Percentiles rank a stretch among this genome's conserved stretches.
Conservation (phyloP, 2,797 vertebrate genomes). For the Selene dorsalis region DNA sequence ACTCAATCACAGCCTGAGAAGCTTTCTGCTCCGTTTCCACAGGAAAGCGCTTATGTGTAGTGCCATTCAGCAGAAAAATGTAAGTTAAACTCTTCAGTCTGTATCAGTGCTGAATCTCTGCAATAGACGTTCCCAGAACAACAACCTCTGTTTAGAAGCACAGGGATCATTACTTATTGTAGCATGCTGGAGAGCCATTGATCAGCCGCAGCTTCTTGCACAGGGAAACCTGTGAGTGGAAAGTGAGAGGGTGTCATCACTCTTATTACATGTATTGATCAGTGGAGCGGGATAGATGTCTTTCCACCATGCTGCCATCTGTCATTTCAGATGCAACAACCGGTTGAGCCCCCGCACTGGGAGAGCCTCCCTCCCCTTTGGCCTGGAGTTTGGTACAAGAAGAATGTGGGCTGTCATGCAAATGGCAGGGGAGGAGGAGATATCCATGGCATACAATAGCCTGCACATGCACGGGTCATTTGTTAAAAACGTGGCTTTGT, state of each 20-base stretch:
- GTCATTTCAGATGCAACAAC: conserved; percentile 46
- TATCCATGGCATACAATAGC: conserved; percentile 23
- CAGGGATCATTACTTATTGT: conserved; percentile 7
- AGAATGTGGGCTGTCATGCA: conserved; percentile 45
- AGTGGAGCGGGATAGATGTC: conserved; percentile 41
- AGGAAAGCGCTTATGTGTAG: neutral
- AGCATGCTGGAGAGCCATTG: conserved; percentile 23
- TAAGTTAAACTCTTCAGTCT: neutral
- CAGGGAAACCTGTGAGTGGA: conserved; percentile 21
- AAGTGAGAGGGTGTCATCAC: conserved; percentile 40
- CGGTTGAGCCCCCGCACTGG: conserved; percentile 9
- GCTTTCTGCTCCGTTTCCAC: neutral
- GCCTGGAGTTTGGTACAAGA: conserved; percentile 35
- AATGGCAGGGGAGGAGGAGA: conserved; percentile 30
- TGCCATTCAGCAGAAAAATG: conserved; percentile 15
- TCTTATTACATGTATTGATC: conserved; percentile 65
- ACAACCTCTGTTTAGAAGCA: neutral
- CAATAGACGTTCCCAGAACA: neutral
- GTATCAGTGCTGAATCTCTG: neutral
- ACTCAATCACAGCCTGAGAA: conserved; percentile 21
- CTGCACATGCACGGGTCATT: neutral
- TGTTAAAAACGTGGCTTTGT: conserved; percentile 21
- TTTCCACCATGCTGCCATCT: conserved; percentile 35
- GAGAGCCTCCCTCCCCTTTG: conserved; percentile 16
- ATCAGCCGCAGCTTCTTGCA: conserved; percentile 24